These are phyloP conservation scores for Sphyrna mokarran DNA, from an alignment of 2,113 vertebrate genomes.

Conservation along the genomic window DNA sequence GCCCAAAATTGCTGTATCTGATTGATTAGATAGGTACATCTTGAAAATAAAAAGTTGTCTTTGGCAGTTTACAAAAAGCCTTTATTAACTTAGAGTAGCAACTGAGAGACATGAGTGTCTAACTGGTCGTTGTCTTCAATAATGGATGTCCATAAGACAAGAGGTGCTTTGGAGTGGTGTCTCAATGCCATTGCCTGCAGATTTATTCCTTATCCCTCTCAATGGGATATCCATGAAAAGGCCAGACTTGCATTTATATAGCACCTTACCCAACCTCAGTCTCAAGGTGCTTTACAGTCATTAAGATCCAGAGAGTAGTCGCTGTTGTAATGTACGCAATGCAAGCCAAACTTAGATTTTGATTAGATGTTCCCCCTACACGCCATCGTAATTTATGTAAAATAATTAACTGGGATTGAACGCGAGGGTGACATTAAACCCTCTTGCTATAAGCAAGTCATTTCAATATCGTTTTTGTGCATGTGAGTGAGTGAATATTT, in stretches of 20 bases:
- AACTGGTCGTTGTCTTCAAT: not conserved
- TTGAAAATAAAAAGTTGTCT: not conserved
- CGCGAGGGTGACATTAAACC: not conserved
- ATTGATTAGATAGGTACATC: not conserved
- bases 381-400: not conserved
- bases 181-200: not conserved
- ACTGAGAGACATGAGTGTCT: not conserved
- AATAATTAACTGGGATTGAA: not conserved
- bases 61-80: not conserved
- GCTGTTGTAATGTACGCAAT: not conserved
- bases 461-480: not conserved
- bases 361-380: not conserved
- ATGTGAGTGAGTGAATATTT: not conserved
- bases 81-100: not conserved
- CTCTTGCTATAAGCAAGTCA: not conserved
- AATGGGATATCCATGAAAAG: not conserved
- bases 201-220: not conserved
- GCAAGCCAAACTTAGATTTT: not conserved
- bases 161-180: too few relatives aligned
- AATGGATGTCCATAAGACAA: not conserved
- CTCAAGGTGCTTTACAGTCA: not conserved
- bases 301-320: not conserved
- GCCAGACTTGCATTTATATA: not conserved
- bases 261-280: not conserved
- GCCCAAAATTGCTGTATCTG: not conserved